Percentiles rank a stretch among this genome's conserved stretches.
Evolutionary conservation across 2,797 vertebrate genomes (phyloP).

Genomic region (Parauchenoglanis punctatus): DNA sequence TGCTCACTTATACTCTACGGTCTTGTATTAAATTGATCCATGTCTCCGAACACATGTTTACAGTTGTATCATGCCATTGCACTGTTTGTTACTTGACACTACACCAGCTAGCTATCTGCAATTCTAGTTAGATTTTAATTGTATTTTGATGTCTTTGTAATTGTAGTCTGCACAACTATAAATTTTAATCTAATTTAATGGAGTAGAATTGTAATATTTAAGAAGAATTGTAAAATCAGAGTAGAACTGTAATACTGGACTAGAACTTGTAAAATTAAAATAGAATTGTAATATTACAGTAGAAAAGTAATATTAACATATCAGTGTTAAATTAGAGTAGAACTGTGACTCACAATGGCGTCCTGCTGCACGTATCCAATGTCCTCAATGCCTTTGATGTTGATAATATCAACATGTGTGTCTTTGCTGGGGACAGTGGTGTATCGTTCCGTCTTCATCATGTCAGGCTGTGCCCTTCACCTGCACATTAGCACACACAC

Average conservation of each 20-base stretch:
- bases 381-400: slow-evolving; percentile 85
- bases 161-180: background rate
- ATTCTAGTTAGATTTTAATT: background rate
- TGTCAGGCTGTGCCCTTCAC: slow-evolving; percentile 54
- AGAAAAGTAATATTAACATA: background rate
- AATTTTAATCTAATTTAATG: background rate
- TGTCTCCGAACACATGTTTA: background rate
- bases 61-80: background rate
- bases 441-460: slow-evolving; percentile 78
- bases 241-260: too few relatives aligned
- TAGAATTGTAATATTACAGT: background rate
- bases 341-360: slow-evolving; percentile 65
- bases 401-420: slow-evolving; percentile 83
- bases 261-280: background rate
- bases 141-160: background rate
- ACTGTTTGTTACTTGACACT: too few relatives aligned
- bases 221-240: too few relatives aligned
- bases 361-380: slow-evolving; percentile 81
- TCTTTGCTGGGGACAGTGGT: slow-evolving; percentile 73
- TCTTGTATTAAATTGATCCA: background rate
- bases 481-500: background rate
- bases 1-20: background rate
- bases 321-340: background rate
- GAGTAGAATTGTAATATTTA: background rate
- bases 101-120: background rate